phyloP scores from a whole-genome alignment of 1,140 invertebrate genomes.

The Maconellicoccus hirsutus region DNA sequence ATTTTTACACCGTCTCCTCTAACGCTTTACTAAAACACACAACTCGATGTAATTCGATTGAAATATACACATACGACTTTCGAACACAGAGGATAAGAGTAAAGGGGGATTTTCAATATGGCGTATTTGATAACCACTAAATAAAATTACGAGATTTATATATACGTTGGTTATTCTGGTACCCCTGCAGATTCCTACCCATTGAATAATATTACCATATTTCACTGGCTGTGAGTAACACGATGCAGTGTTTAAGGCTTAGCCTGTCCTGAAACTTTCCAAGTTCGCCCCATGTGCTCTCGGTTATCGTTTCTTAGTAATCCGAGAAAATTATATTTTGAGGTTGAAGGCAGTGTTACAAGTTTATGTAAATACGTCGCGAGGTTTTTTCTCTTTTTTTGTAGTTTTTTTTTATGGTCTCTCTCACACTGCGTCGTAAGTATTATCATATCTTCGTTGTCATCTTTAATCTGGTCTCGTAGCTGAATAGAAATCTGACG shows the following conservation, averaged over 20 bases:
- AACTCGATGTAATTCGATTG: no score
- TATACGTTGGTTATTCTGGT: background rate
- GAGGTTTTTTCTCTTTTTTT: no score
- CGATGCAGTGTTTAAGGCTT: background rate
- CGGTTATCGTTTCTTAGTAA: conserved; percentile 9
- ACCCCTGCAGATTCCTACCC: background rate
- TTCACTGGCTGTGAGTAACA: background rate
- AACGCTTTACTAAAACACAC: no score
- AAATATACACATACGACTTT: no score
- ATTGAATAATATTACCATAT: conserved; percentile 1
- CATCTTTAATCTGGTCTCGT: conserved; percentile 1
- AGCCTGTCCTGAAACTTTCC: background rate
- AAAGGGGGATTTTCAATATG: no score
- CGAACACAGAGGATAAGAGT: no score
- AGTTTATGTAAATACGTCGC: no score
- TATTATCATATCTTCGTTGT: conserved; percentile 1
- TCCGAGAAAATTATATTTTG: conserved; percentile 1
- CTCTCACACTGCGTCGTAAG: background rate
- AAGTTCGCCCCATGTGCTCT: background rate
- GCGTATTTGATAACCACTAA: background rate
- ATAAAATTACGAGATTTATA: background rate
- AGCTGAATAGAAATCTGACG: background rate
- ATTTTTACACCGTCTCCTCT: no score
- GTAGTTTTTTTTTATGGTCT: no score
- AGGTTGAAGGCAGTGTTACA: background rate